Evolutionary conservation across 2,113 vertebrate genomes (phyloP).

Genomic region (Cygnus buccinator): DNA sequence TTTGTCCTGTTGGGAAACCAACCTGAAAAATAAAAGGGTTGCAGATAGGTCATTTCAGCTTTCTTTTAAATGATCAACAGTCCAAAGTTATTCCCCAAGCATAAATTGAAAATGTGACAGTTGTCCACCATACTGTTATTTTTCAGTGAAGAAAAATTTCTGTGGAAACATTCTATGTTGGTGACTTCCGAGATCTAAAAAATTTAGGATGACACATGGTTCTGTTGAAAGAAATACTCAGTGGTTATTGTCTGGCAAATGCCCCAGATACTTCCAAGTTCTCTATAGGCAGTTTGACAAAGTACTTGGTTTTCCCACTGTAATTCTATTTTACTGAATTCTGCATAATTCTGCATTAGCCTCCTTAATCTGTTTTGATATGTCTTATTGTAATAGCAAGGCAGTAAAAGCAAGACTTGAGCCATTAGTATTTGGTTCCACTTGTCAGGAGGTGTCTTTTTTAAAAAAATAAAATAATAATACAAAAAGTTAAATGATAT

Average conservation of each 20-base stretch:
- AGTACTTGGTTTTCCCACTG: conserved; percentile 23
- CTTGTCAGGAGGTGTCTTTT: neutral
- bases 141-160: neutral
- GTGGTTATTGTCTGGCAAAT: conserved; percentile 39
- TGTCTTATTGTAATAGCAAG: conserved; percentile 5
- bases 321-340: conserved; percentile 35
- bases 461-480: neutral
- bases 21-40: neutral
- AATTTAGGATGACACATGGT: neutral
- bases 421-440: neutral
- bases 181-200: neutral
- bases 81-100: neutral
- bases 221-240: neutral
- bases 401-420: neutral
- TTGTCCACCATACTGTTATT: neutral
- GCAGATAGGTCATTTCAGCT: neutral
- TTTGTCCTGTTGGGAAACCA: neutral
- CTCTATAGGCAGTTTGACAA: conserved; percentile 46
- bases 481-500: neutral
- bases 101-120: neutral
- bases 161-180: neutral
- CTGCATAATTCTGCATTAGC: conserved; percentile 57
- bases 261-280: conserved; percentile 44
- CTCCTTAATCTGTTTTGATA: conserved; percentile 46
- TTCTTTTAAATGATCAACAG: neutral